Conservation (phyloP, 2,113 vertebrate species). For the Nycticryphes semicollaris region DNA sequence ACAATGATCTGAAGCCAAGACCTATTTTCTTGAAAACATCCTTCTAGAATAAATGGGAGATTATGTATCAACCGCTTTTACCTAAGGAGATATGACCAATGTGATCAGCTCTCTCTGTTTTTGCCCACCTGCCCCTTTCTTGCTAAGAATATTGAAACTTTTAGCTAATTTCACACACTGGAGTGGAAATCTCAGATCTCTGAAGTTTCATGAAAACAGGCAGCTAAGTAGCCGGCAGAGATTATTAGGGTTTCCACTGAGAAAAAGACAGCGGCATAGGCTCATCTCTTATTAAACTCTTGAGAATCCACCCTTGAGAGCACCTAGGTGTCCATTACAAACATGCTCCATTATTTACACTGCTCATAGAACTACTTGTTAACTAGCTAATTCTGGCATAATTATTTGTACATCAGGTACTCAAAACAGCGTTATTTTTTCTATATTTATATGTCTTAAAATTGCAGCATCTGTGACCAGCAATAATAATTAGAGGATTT, state of each 20-base stretch:
- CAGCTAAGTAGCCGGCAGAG: slow-evolving; percentile 15
- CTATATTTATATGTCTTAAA: background rate
- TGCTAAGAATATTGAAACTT: background rate
- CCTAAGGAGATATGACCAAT: background rate
- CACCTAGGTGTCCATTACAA: slow-evolving; percentile 9
- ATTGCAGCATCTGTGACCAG: background rate
- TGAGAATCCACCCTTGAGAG: slow-evolving; percentile 52
- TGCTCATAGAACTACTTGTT: background rate
- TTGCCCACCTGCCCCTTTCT: background rate
- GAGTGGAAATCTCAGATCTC: background rate
- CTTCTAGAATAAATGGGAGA: background rate
- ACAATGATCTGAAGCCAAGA: background rate
- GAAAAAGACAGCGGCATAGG: slow-evolving; percentile 26
- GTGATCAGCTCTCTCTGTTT: background rate
- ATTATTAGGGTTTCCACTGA: slow-evolving; percentile 49
- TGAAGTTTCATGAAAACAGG: background rate
- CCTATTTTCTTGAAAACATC: background rate
- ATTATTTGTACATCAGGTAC: background rate
- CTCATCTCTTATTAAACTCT: slow-evolving; percentile 53
- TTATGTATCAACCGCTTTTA: background rate
- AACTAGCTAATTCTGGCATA: background rate
- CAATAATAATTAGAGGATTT: background rate
- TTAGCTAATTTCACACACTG: background rate
- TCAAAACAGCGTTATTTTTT: background rate
- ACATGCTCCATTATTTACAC: slow-evolving; percentile 24